These are phyloP conservation scores for Dicyrtomina minuta DNA, from an alignment of 2,888 invertebrate species.

Conservation along the genomic window DNA sequence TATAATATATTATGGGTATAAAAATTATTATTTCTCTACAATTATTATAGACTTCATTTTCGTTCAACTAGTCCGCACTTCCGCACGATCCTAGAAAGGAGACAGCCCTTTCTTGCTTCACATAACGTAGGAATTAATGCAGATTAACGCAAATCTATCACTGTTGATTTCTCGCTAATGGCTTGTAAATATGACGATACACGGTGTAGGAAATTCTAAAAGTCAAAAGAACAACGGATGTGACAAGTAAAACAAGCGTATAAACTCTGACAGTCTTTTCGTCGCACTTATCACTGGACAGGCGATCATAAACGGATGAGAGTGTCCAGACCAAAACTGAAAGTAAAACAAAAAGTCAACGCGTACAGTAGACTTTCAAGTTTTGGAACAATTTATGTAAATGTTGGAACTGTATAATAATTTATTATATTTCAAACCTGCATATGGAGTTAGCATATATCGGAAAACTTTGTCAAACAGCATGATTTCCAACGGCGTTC, in stretches of 20 bases:
- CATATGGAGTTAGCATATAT: slow-evolving; percentile 24
- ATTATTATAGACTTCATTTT: too few species aligned
- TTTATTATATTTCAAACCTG: slow-evolving; percentile 12
- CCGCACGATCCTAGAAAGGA: too few species aligned
- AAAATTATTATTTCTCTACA: too few species aligned
- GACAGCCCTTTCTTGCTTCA: too few species aligned
- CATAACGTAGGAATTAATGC: too few species aligned
- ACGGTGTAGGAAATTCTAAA: slow-evolving; percentile 6
- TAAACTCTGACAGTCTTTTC: slow-evolving; percentile 28
- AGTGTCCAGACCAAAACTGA: slow-evolving; percentile 28
- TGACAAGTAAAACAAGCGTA: slow-evolving; percentile 6
- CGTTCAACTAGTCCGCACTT: too few species aligned
- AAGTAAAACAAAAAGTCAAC: background rate
- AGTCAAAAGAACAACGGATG: background rate
- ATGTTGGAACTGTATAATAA: background rate
- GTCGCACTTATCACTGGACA: slow-evolving; percentile 1
- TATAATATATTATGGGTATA: too few species aligned
- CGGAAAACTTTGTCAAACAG: slow-evolving; percentile 25
- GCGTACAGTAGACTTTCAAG: background rate
- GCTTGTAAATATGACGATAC: slow-evolving; percentile 25
- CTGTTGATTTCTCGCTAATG: slow-evolving; percentile 21
- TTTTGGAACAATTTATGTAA: too few species aligned
- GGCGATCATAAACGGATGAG: slow-evolving; percentile 11
- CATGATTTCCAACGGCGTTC: slow-evolving; percentile 30
- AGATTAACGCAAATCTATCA: background rate